Percentiles rank a stretch among this genome's conserved stretches.
Conservation (phyloP, 2,797 vertebrate genomes). For the Sebastes aleutianus region DNA sequence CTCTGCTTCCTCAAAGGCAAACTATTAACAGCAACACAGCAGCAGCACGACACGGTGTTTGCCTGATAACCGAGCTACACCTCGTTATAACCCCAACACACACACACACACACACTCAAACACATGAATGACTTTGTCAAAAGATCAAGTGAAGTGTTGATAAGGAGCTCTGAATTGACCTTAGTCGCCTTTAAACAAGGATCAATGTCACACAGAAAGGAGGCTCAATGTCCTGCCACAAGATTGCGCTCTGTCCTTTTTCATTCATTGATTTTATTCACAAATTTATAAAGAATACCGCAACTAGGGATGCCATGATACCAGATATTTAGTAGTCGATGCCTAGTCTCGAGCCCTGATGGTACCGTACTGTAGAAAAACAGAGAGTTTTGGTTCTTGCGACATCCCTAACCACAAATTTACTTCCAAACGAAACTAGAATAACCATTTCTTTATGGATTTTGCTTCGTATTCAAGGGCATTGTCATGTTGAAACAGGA, state of each 20-base stretch:
- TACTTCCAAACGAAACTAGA: not conserved
- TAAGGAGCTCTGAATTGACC: constrained; percentile 20
- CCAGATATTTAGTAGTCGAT: no score
- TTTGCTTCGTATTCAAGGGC: not conserved
- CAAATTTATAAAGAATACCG: not conserved
- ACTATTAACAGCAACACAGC: constrained; percentile 31
- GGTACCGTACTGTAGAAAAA: no score
- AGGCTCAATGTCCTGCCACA: not conserved
- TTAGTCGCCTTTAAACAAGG: not conserved
- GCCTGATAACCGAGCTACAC: constrained; percentile 26
- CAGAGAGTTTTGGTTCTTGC: no score
- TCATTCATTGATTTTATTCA: not conserved
- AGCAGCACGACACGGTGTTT: not conserved
- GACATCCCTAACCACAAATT: not conserved
- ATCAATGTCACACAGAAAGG: constrained; percentile 16
- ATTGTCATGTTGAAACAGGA: not conserved
- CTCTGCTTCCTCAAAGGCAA: constrained; percentile 54
- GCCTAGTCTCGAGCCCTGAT: no score
- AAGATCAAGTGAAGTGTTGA: constrained; percentile 34
- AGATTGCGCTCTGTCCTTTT: not conserved
- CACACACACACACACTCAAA: constrained; percentile 13
- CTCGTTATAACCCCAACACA: constrained; percentile 7
- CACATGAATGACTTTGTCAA: constrained; percentile 10
- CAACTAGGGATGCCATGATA: no score
- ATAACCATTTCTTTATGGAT: not conserved